Evolutionary conservation across 2,113 vertebrate species (phyloP).

Genomic region (Strigops habroptila): DNA sequence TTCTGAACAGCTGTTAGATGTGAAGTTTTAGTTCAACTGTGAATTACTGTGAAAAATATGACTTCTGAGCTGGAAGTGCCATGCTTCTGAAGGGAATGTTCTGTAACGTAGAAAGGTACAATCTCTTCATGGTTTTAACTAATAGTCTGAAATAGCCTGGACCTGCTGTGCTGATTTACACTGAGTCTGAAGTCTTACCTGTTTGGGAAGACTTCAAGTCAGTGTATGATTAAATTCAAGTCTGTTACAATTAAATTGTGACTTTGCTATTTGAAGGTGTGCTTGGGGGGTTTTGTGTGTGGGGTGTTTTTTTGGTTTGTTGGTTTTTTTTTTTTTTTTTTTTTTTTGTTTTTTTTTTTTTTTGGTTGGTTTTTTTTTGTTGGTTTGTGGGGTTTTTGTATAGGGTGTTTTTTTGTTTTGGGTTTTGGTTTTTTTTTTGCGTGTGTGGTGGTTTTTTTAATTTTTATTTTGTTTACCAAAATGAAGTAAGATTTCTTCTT

Average conservation of each 20-base stretch:
- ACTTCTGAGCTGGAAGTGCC: background rate
- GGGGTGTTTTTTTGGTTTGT: no score
- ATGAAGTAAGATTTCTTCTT: background rate
- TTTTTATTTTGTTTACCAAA: background rate
- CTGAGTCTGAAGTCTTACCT: no score
- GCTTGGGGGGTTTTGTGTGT: background rate
- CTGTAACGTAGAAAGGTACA: background rate
- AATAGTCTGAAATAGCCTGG: background rate
- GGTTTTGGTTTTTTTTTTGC: fast-evolving
- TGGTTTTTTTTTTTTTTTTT: fast-evolving
- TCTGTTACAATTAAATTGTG: background rate
- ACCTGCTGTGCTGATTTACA: background rate
- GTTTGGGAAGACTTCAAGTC: background rate
- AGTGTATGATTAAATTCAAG: background rate
- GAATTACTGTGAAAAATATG: background rate
- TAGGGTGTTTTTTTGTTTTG: background rate
- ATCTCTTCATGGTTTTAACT: background rate
- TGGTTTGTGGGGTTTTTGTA: no score
- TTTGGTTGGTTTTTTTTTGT: background rate
- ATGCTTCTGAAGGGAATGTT: background rate
- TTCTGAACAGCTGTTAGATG: background rate
- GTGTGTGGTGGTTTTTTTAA: background rate
- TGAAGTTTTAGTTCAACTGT: background rate
- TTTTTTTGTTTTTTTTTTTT: background rate
- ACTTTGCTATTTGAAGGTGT: background rate